Base-by-base conservation (phyloP, 2,797 vertebrate species). In the Ceryle rudis region DNA sequence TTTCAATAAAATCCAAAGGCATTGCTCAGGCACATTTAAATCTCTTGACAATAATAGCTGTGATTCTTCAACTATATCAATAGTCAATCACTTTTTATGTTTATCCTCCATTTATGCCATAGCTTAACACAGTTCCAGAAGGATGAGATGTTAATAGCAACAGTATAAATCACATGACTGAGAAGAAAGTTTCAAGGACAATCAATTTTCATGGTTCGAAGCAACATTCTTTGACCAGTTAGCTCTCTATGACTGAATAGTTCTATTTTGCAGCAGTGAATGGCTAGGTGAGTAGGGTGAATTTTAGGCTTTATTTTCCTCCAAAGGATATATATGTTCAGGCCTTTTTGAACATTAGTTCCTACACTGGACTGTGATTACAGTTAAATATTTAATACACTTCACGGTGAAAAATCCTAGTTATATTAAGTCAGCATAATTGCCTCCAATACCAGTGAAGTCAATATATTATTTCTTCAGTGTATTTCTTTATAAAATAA, bases 101-200 rank as follows among this genome's bases (percentile, higher is more conserved):
- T 89, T 95, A 75, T 91, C 17, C 39, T 49, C 17, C 54, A 75
- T 79, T 95, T 96, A 75, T 81, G 12, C 19, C 41, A 25, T 51
- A 79, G 37, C 51, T 88, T 88, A 88, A 61, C 26, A 72, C 8
- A 79, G 14, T 62, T 90, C n/a, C 62, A 66, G 55, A 90, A 69
- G 41, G 57, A 86, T 35, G n/a, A 70, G 52, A 74, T 71, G 14
- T 52, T 91, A 87, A 81, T 31, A 67, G 64, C n/a, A 70, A 72
- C 23, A 33, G 29, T 47, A 61, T 71, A 94, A 94, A 90, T 92
- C 92, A 81, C 22, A 90, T 18, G 31, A 86, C 33, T 70, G 78
- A 75, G 35, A 89, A 93, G 12, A 81, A 95, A 93, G 51, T 93
- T 93, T 93, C 77, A 89, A 90, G 62, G 82, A 74, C 67, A 88